Evolutionary conservation across 2,113 vertebrate species (phyloP).

Genomic region (Macroglossus sobrinus): DNA sequence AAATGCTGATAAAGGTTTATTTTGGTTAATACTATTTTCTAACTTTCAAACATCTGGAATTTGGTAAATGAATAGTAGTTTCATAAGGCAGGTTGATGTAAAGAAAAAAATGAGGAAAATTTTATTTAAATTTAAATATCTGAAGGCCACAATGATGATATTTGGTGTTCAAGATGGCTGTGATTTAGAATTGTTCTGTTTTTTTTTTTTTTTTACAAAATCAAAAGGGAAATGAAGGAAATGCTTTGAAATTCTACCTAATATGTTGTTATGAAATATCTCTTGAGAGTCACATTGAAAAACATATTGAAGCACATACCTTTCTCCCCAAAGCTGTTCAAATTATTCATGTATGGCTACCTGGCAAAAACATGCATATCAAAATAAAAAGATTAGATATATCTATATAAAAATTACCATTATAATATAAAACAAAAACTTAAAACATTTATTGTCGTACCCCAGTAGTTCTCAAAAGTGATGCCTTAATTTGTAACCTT

Average conservation of each 20-base stretch:
- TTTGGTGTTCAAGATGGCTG: not conserved
- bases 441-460: not conserved
- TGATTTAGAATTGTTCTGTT: not conserved
- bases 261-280: not conserved
- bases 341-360: not conserved
- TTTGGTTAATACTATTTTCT: not conserved
- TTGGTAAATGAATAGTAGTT: not conserved
- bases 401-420: not conserved
- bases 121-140: not conserved
- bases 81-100: not conserved
- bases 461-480: not conserved
- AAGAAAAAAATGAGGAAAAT: not conserved
- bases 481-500: not conserved
- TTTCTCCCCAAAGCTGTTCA: not conserved
- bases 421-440: not conserved
- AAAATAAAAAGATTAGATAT: not conserved
- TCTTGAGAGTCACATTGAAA: not conserved
- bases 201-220: not conserved
- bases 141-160: not conserved
- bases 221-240: not conserved
- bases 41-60: not conserved
- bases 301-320: not conserved
- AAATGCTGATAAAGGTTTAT: not conserved
- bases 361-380: not conserved
- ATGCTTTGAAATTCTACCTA: not conserved